These are phyloP conservation scores for Oithona nana DNA, from an alignment of 2,888 invertebrate genomes.

Conservation along the genomic window DNA sequence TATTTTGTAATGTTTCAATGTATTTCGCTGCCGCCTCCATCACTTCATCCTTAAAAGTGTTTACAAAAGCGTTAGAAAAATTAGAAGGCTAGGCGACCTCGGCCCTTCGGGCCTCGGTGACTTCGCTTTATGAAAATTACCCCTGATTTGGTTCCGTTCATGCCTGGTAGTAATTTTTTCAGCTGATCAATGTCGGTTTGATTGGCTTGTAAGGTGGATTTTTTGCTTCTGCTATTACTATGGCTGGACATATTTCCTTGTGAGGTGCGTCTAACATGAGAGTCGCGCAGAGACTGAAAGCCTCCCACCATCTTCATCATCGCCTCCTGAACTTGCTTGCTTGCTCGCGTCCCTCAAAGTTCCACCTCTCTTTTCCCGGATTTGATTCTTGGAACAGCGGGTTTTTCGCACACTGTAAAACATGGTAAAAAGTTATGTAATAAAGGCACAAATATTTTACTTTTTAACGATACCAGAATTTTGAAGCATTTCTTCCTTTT, in stretches of 20 bases:
- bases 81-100: background rate
- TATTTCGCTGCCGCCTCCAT: slow-evolving; percentile 10
- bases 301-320: background rate
- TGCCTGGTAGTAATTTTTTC: background rate
- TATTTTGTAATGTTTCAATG: slow-evolving; percentile 2
- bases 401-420: no score
- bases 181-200: background rate
- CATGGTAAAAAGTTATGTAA: no score
- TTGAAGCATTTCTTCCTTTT: no score
- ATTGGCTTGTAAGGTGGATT: no score
- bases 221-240: background rate
- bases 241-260: background rate
- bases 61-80: background rate
- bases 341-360: background rate
- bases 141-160: no score
- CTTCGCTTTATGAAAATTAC: no score
- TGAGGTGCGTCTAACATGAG: background rate
- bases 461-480: no score
- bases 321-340: background rate
- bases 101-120: no score
- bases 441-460: no score
- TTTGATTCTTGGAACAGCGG: background rate
- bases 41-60: slow-evolving; percentile 4
- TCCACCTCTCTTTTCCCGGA: background rate
- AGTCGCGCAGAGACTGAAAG: background rate